A percentile compares a stretch with the other conserved stretches of the same genome.
These are phyloP conservation scores for Ceyx margarethae DNA, from an alignment of 2,113 vertebrate genomes.

Conservation along the genomic window DNA sequence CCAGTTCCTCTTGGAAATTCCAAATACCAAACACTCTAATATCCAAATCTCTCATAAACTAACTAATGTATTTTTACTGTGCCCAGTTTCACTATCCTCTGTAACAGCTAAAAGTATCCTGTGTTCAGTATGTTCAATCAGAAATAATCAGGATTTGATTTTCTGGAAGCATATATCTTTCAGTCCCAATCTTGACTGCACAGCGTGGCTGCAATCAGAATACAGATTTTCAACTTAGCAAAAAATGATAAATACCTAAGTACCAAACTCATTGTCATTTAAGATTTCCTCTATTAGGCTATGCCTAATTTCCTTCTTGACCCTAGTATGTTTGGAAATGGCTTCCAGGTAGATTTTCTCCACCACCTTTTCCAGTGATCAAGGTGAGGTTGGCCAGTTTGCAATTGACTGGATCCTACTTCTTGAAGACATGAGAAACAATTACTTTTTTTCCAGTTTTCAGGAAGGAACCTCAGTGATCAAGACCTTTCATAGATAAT, in stretches of 20 bases:
- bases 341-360: neutral
- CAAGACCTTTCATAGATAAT: neutral
- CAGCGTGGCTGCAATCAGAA: neutral
- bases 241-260: neutral
- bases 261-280: neutral
- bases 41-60: neutral
- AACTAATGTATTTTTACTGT: neutral
- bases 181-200: neutral
- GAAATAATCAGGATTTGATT: neutral
- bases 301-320: neutral
- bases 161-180: neutral
- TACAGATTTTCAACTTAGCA: neutral
- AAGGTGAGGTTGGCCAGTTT: neutral
- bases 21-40: neutral
- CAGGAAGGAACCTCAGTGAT: neutral
- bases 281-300: neutral
- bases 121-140: neutral
- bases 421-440: neutral
- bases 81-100: neutral
- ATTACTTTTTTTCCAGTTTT: neutral
- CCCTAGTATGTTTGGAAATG: neutral
- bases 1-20: neutral
- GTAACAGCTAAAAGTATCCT: neutral
- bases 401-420: neutral
- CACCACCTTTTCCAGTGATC: neutral